A percentile compares a stretch with the other conserved stretches of the same genome.
These are phyloP conservation scores for Germaria angustata DNA, from an alignment of 2,888 invertebrate species.

Conservation along the genomic window DNA sequence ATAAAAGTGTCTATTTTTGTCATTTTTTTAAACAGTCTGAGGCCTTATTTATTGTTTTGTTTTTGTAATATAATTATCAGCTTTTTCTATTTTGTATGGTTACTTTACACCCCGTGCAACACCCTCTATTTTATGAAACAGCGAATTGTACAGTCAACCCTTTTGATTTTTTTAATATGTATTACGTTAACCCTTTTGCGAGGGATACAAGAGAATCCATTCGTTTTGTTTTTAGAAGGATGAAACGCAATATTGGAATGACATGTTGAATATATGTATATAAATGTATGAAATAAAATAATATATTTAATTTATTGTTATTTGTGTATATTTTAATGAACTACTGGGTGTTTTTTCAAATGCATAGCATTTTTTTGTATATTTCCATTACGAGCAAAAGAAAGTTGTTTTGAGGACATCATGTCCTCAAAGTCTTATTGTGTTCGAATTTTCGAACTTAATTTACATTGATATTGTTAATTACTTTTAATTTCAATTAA, in stretches of 20 bases:
- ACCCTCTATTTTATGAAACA: background rate
- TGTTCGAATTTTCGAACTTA: no score
- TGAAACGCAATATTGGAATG: constrained; percentile 52
- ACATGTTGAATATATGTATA: constrained; percentile 52
- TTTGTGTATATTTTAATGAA: background rate
- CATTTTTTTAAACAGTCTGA: constrained; percentile 44
- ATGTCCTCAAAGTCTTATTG: no score
- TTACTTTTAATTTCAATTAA: no score
- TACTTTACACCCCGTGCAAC: constrained; percentile 37
- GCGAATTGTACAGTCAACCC: background rate
- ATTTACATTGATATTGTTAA: no score
- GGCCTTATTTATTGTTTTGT: constrained; percentile 41
- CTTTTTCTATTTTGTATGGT: no score
- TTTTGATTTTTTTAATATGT: constrained; percentile 5
- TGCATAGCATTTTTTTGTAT: no score
- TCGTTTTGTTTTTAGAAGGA: background rate
- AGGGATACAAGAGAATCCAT: background rate
- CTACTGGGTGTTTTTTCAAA: background rate
- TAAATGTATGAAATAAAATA: constrained; percentile 21
- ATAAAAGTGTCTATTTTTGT: background rate
- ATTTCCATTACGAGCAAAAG: no score
- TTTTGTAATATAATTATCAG: constrained; percentile 25
- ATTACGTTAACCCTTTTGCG: constrained; percentile 12
- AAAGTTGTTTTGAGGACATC: no score
- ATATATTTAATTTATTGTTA: background rate